phyloP scores from a whole-genome alignment of 2,888 invertebrate genomes.

The Eutolmus rufibarbis region DNA sequence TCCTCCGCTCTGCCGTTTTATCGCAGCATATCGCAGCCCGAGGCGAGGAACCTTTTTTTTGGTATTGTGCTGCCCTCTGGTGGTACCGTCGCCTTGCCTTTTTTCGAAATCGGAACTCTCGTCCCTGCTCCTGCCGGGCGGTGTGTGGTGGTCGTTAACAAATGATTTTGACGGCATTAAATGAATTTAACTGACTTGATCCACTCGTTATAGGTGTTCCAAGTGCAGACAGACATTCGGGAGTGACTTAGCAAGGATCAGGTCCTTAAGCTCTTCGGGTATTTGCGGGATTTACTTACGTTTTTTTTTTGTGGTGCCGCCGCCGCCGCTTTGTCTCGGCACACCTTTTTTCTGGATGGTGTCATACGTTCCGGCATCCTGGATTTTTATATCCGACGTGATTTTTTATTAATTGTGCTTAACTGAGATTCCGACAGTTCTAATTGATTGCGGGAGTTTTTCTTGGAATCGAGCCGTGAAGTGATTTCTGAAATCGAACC shows the following conservation, averaged over 20 bases:
- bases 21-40: neutral
- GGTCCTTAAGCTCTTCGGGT: conserved; percentile 41
- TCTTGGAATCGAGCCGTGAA: neutral
- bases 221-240: conserved; percentile 45
- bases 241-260: conserved; percentile 49
- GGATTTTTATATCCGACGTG: neutral
- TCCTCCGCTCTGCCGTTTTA: conserved; percentile 26
- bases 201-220: conserved; percentile 44
- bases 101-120: conserved; percentile 14
- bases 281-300: conserved; percentile 37
- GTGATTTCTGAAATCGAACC: neutral
- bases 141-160: conserved; percentile 44
- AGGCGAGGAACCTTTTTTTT: neutral
- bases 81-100: neutral
- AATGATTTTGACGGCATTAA: conserved; percentile 48
- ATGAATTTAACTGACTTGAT: conserved; percentile 48
- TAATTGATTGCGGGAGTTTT: neutral
- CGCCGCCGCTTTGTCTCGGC: neutral
- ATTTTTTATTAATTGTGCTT: conserved; percentile 29
- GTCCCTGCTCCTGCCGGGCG: conserved; percentile 16
- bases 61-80: neutral
- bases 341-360: conserved; percentile 21
- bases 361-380: conserved; percentile 7
- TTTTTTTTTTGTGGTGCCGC: neutral
- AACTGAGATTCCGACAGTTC: neutral